These are phyloP conservation scores for Sweltsa coloradensis DNA, from an alignment of 1,140 invertebrate genomes.

Conservation along the genomic window DNA sequence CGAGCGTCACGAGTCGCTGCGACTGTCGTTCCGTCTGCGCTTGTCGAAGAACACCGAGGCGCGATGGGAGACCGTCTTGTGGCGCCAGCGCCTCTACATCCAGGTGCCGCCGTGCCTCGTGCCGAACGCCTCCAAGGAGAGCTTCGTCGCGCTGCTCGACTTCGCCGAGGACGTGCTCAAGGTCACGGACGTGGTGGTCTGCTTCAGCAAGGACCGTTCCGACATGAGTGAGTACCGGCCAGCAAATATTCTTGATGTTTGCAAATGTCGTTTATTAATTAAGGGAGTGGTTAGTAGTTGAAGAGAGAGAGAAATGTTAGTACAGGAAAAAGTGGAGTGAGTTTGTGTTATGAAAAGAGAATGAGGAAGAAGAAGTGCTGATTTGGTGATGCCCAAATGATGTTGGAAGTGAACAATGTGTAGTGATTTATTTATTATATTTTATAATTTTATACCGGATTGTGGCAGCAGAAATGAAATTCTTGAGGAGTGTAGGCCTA, in stretches of 20 bases:
- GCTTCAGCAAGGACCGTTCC: slow-evolving; percentile 67
- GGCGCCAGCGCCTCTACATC: slow-evolving; percentile 70
- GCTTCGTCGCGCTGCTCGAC: slow-evolving; percentile 81
- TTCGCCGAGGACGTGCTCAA: slow-evolving; percentile 88
- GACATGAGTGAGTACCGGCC: slow-evolving; percentile 51
- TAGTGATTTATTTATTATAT: background rate
- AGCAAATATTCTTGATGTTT: slow-evolving; percentile 14
- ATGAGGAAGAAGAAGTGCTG: slow-evolving; percentile 5
- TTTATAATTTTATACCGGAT: no score
- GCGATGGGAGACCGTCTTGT: slow-evolving; percentile 71
- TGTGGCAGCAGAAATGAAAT: no score
- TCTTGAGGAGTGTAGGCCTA: no score
- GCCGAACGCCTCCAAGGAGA: slow-evolving; percentile 79
- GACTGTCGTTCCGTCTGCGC: slow-evolving; percentile 62
- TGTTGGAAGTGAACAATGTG: background rate
- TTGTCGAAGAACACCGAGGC: slow-evolving; percentile 62
- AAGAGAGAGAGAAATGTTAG: no score
- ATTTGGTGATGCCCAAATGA: background rate
- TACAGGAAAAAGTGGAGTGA: background rate
- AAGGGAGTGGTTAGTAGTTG: background rate
- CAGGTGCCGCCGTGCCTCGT: slow-evolving; percentile 72
- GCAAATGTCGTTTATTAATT: slow-evolving; percentile 8
- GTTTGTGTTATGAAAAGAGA: slow-evolving; percentile 18
- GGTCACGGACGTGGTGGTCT: slow-evolving; percentile 68
- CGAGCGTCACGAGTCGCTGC: slow-evolving; percentile 28